Conservation (phyloP, 2,113 vertebrate genomes). For the Eublepharis macularius region DNA sequence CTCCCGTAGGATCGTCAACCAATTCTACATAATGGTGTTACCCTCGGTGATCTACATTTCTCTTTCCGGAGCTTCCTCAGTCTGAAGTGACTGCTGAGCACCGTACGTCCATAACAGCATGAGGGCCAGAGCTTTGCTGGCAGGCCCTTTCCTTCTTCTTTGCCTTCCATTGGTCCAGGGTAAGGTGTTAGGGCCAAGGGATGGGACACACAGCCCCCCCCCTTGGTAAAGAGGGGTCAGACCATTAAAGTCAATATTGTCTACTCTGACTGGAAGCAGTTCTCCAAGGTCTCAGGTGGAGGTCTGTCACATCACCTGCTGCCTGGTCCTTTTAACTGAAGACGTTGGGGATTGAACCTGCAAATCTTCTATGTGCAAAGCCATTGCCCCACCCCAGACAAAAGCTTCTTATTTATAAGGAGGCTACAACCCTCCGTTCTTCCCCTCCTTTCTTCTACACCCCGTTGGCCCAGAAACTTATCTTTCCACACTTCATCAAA, state of each 20-base stretch:
- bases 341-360: too few species aligned
- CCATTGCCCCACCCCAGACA: background rate
- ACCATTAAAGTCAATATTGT: too few species aligned
- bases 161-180: background rate
- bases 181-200: background rate
- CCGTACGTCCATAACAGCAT: background rate
- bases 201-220: background rate
- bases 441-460: background rate
- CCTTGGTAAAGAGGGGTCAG: too few species aligned
- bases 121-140: too few species aligned
- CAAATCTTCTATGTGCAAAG: too few species aligned
- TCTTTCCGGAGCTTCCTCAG: too few species aligned
- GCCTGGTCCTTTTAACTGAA: too few species aligned
- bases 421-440: background rate
- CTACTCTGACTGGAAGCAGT: too few species aligned
- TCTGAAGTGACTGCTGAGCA: background rate
- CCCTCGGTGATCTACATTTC: background rate
- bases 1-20: too few species aligned
- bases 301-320: too few species aligned
- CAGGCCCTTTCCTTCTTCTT: too few species aligned
- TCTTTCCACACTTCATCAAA: background rate
- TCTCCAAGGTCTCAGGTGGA: too few species aligned
- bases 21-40: background rate
- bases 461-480: background rate
- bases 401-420: background rate